Evolutionary conservation across 53 echinoderm and acorn worm species (phyloP).

Genomic region (Luidia sarsii): DNA sequence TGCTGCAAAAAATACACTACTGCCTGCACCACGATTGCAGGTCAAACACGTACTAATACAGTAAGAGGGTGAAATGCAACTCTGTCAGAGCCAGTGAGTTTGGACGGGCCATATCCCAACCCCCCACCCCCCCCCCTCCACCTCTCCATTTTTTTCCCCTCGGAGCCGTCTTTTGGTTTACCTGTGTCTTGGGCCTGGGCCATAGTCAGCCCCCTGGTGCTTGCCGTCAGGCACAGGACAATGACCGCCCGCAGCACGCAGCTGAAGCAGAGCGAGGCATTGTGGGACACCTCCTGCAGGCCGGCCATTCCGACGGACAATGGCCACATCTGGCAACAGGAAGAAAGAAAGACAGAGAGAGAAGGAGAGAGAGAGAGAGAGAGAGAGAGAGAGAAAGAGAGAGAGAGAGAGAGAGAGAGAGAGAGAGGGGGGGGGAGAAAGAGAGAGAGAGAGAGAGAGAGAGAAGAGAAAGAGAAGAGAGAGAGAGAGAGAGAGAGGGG

Average conservation of each 20-base stretch:
- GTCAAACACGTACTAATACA: too few relatives aligned
- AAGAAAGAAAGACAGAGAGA: not conserved
- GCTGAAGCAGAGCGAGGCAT: not conserved
- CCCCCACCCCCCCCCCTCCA: too few relatives aligned
- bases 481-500: not conserved
- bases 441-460: not conserved
- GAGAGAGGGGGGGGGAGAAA: not conserved
- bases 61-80: not conserved
- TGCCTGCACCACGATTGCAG: too few relatives aligned
- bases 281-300: not conserved
- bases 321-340: not conserved
- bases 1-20: too few relatives aligned
- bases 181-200: constrained; percentile 40
- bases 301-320: not conserved
- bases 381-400: not conserved
- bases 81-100: too few relatives aligned
- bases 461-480: not conserved
- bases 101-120: too few relatives aligned
- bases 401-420: not conserved
- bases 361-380: not conserved
- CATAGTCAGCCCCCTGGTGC: constrained; percentile 10
- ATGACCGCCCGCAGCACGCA: constrained; percentile 8
- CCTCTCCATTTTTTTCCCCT: too few relatives aligned
- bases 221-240: constrained; percentile 13
- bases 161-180: too few relatives aligned